These are phyloP conservation scores for Pantelozetes paolii DNA, from an alignment of 2,888 invertebrate species.

Conservation along the genomic window DNA sequence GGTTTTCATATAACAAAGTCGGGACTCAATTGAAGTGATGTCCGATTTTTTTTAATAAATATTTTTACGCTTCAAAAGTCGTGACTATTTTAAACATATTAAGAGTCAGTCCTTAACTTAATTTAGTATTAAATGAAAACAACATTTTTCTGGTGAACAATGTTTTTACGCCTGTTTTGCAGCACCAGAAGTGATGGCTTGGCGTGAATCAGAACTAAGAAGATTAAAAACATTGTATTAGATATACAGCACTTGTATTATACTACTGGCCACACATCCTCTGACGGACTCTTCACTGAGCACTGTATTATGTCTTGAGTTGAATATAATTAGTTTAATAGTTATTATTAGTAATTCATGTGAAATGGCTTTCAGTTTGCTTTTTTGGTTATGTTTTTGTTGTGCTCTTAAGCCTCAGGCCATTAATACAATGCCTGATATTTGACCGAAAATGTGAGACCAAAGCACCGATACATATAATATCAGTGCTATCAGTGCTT, in stretches of 20 bases:
- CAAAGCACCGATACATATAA: background rate
- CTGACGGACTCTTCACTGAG: background rate
- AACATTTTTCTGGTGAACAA: conserved; percentile 10
- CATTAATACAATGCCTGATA: conserved; percentile 13
- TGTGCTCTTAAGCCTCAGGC: background rate
- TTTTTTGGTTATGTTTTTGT: background rate
- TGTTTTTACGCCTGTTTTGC: background rate
- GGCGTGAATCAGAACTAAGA: conserved; percentile 12
- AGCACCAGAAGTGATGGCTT: conserved; percentile 12
- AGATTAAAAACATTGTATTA: background rate
- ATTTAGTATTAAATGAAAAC: conserved; percentile 19
- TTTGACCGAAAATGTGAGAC: conserved; percentile 23
- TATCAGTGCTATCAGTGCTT: background rate
- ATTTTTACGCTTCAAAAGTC: conserved; percentile 12
- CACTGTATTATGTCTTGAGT: background rate
- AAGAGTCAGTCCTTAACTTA: conserved; percentile 8
- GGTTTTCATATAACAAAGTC: background rate
- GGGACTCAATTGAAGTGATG: background rate
- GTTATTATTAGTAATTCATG: conserved; percentile 3
- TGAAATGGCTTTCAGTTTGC: background rate
- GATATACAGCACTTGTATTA: background rate
- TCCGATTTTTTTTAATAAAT: conserved; percentile 11
- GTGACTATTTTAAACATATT: conserved; percentile 28
- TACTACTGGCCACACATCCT: conserved; percentile 15
- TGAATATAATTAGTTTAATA: conserved; percentile 17